phyloP scores from a whole-genome alignment of 53 echinoderm and acorn worm genomes.

The Henricia sp. region DNA sequence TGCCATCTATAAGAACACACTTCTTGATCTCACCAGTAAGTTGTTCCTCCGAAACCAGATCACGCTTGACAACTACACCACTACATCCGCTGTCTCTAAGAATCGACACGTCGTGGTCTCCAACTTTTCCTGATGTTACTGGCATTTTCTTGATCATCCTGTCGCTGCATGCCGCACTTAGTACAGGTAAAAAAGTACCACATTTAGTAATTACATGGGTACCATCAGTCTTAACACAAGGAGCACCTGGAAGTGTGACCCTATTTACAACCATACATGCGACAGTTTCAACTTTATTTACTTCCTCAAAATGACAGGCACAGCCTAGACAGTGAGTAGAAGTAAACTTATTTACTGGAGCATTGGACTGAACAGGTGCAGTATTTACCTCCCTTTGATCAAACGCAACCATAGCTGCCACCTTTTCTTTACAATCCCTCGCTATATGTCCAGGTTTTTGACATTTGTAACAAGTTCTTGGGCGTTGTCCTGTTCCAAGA shows the following conservation, averaged over 20 bases:
- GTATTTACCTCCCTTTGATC: too few species aligned
- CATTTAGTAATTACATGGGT: background rate
- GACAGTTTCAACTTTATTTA: constrained; percentile 24
- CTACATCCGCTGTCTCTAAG: constrained; percentile 48
- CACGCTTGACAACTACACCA: constrained; percentile 9
- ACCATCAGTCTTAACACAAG: background rate
- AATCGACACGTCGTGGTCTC: background rate
- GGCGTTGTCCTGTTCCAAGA: too few species aligned
- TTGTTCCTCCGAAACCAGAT: constrained; percentile 17
- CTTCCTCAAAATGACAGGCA: too few species aligned
- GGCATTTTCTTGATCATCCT: constrained; percentile 27
- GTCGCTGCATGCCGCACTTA: constrained; percentile 2
- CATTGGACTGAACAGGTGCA: too few species aligned
- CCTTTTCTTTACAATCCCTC: too few species aligned
- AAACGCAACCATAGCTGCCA: too few species aligned
- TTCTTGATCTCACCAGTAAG: constrained; percentile 28
- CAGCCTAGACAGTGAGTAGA: too few species aligned
- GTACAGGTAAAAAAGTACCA: background rate
- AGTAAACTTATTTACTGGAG: too few species aligned
- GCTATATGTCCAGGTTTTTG: too few species aligned
- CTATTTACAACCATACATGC: constrained; percentile 9
- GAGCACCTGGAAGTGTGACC: background rate
- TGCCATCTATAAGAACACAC: constrained; percentile 36
- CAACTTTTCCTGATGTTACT: constrained; percentile 32
- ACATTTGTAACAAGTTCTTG: too few species aligned